Percentiles rank a stretch among this genome's conserved stretches.
phyloP scores from a whole-genome alignment of 2,888 invertebrate genomes.

The Hoplodrina blanda region DNA sequence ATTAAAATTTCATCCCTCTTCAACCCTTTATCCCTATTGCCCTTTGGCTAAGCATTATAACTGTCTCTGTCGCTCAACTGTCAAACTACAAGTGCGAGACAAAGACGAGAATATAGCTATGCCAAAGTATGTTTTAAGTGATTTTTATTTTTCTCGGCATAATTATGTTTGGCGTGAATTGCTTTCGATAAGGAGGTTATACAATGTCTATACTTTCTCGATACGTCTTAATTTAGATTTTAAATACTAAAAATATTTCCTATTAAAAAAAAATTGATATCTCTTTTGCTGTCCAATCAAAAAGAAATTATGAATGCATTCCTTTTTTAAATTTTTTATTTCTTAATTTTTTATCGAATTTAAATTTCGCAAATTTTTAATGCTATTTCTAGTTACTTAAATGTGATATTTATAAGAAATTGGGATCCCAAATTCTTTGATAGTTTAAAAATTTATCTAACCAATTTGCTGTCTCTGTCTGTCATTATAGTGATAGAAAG shows the following conservation, averaged over 20 bases:
- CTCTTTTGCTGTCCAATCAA: constrained; percentile 40
- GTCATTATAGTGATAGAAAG: constrained; percentile 36
- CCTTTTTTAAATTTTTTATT: constrained; percentile 41
- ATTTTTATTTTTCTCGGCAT: constrained; percentile 11
- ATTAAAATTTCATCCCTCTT: not conserved
- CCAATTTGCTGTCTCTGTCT: constrained; percentile 29
- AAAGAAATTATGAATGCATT: constrained; percentile 58
- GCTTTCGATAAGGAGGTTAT: constrained; percentile 8
- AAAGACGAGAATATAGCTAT: too few relatives aligned
- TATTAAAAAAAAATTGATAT: constrained; percentile 9
- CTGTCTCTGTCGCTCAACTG: too few relatives aligned
- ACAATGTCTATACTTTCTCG: constrained; percentile 1
- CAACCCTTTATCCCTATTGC: too few relatives aligned
- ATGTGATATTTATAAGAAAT: constrained; percentile 55
- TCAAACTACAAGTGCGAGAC: too few relatives aligned
- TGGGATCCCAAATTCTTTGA: constrained; percentile 46
- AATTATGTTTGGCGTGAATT: constrained; percentile 15
- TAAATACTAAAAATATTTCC: constrained; percentile 23
- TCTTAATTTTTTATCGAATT: constrained; percentile 38
- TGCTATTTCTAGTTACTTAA: constrained; percentile 44
- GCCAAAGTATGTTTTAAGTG: too few relatives aligned
- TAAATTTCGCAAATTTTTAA: constrained; percentile 39
- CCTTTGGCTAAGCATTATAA: not conserved
- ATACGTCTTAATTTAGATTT: constrained; percentile 14
- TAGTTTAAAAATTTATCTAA: constrained; percentile 29